Evolutionary conservation across 2,888 invertebrate species (phyloP), one percentile per base, ranked within the genome.

Genomic region (Apodemia mormo): DNA sequence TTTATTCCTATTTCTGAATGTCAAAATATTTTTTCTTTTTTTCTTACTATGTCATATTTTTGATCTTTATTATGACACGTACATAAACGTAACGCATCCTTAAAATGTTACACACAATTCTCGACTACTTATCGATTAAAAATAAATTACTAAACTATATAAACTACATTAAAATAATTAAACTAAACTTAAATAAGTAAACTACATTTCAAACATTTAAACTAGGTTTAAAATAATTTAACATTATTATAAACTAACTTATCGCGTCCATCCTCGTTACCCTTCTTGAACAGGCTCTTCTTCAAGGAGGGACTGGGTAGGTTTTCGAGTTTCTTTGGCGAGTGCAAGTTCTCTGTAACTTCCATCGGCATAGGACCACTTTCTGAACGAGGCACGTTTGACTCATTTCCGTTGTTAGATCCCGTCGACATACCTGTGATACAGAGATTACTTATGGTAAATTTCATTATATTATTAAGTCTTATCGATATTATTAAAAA

Each of bases 191-290:
- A 37, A 37, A 4, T 37, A 71, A 30, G 10, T 64, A 33, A 33
- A 14, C 8, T 33, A 64, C 8, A 30, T 64, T 7, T 64, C 12
- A 40, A 65, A 22, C 10, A n/a, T 37, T 40, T 33, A 65, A 65
- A 33, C 33, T 6, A 65, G 37, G 30, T 54, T 54, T 65, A 14
- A n/a, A 66, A 9, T 66, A 30, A 40, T 61, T 45, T 12, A 54
- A 7, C 52, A 66, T n/a, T 66, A 9, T 45, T 66, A 76, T 69
- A 65, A 65, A 82, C 94, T 85, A 90, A 98, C 98, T 96, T 97
- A 85, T 98, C 98, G 94, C 98, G 96, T 78, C 97, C 98, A 85
- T 98, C 98, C 87, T 97, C 98, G 76, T 96, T 96, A 82, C 95
- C 96, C 81, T 97, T 97, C 89, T 97, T 97, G 81, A 97, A 96